These are phyloP conservation scores for Eilema griseolum DNA, from an alignment of 2,888 invertebrate species.

Conservation along the genomic window DNA sequence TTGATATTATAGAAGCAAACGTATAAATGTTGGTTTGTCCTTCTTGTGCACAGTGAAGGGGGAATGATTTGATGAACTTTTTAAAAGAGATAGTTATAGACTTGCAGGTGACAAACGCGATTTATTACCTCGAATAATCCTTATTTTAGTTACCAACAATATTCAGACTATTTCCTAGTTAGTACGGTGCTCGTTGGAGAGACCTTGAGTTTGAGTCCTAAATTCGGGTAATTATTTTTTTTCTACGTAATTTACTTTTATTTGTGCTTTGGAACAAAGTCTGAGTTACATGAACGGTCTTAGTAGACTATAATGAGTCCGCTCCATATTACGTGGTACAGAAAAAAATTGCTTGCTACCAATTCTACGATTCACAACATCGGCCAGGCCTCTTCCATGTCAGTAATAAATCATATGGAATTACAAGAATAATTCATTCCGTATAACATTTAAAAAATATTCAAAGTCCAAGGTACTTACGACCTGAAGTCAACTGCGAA, in stretches of 20 bases:
- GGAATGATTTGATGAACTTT: background rate
- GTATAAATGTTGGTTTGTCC: background rate
- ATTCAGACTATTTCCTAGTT: background rate
- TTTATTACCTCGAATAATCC: background rate
- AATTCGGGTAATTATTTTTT: background rate
- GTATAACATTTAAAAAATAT: background rate
- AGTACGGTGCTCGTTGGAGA: background rate
- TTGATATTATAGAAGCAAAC: constrained; percentile 11
- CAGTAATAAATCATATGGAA: background rate
- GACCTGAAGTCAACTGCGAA: constrained; percentile 9
- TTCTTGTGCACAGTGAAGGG: background rate
- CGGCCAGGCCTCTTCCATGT: background rate
- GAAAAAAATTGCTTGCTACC: background rate
- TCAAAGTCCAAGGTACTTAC: background rate
- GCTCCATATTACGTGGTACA: background rate
- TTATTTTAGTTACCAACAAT: background rate
- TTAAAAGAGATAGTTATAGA: background rate
- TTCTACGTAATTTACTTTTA: background rate
- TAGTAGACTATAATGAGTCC: background rate
- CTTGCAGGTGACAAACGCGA: background rate
- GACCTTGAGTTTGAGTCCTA: background rate
- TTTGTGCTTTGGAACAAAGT: no score
- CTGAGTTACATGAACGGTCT: background rate
- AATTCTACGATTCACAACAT: background rate
- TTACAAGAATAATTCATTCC: background rate